phyloP scores from a whole-genome alignment of 2,113 vertebrate species.

The Mesoclemmys tuberculata region DNA sequence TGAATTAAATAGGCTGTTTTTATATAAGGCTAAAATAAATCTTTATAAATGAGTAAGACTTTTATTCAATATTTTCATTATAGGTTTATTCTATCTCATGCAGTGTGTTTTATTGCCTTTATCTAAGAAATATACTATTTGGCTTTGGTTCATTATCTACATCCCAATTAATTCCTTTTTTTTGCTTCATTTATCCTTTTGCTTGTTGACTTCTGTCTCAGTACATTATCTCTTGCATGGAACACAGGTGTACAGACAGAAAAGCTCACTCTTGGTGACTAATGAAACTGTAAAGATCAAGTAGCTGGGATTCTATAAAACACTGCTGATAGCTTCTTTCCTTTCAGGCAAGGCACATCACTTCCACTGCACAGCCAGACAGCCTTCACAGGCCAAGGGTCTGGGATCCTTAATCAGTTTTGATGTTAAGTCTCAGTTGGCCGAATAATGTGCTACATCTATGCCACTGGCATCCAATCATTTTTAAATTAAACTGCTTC shows the following conservation, averaged over 20 bases:
- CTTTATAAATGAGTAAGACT: slow-evolving; percentile 6
- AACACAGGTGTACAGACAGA: neutral
- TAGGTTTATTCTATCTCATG: neutral
- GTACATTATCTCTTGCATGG: neutral
- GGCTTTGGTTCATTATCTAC: slow-evolving; percentile 33
- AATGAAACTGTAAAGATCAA: neutral
- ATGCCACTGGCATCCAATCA: neutral
- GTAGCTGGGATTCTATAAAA: neutral
- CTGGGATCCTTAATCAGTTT: neutral
- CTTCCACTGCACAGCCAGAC: neutral
- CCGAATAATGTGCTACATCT: neutral
- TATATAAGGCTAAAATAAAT: slow-evolving; percentile 16
- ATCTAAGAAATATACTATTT: slow-evolving; percentile 16
- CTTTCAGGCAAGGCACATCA: neutral
- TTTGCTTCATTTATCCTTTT: slow-evolving; percentile 48
- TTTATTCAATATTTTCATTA: slow-evolving; percentile 47
- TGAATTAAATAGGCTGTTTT: neutral
- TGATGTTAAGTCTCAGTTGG: neutral
- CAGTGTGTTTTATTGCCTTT: neutral
- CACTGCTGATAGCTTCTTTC: neutral
- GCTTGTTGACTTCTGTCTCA: slow-evolving; percentile 12
- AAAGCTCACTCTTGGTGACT: neutral
- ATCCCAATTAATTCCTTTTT: slow-evolving; percentile 26
- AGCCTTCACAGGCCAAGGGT: neutral
- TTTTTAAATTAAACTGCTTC: slow-evolving; percentile 26